A percentile compares a stretch with the other conserved stretches of the same genome.
Conservation (phyloP, 2,888 invertebrate genomes). For the Lypha dubia region DNA sequence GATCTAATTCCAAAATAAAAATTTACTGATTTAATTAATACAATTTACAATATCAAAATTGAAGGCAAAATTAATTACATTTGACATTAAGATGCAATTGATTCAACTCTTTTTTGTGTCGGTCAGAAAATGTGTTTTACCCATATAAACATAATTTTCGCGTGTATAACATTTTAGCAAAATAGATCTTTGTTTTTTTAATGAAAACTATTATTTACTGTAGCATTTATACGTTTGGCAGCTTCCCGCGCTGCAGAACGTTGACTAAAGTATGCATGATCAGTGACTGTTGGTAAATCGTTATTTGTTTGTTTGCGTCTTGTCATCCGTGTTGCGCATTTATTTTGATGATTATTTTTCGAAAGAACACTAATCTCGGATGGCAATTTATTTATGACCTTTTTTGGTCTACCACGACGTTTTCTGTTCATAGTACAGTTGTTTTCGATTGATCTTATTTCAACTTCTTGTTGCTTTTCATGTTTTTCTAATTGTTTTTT, state of each 20-base stretch:
- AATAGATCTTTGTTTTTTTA: too few species aligned
- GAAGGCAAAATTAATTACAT: too few species aligned
- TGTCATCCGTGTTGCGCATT: constrained; percentile 6
- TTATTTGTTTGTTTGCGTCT: constrained; percentile 29
- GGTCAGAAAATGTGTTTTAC: too few species aligned
- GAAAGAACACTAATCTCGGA: not conserved
- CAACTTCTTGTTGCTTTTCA: constrained; percentile 3
- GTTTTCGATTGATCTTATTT: not conserved
- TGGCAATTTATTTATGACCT: not conserved
- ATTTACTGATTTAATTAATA: too few species aligned
- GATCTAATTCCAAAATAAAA: too few species aligned
- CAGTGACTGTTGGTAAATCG: not conserved
- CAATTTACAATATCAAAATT: too few species aligned
- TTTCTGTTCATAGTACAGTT: not conserved
- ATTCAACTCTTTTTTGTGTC: too few species aligned
- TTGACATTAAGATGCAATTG: too few species aligned
- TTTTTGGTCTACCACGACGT: constrained; percentile 56
- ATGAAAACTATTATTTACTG: constrained; percentile 22
- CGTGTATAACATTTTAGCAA: too few species aligned
- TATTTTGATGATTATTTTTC: not conserved
- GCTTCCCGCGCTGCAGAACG: constrained; percentile 52
- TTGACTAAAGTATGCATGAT: constrained; percentile 55
- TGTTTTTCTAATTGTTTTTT: constrained; percentile 34
- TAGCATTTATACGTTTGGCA: constrained; percentile 51
- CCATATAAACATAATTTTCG: too few species aligned